Evolutionary conservation across 2,113 vertebrate species (phyloP).

Genomic region (Lutjanus erythropterus): DNA sequence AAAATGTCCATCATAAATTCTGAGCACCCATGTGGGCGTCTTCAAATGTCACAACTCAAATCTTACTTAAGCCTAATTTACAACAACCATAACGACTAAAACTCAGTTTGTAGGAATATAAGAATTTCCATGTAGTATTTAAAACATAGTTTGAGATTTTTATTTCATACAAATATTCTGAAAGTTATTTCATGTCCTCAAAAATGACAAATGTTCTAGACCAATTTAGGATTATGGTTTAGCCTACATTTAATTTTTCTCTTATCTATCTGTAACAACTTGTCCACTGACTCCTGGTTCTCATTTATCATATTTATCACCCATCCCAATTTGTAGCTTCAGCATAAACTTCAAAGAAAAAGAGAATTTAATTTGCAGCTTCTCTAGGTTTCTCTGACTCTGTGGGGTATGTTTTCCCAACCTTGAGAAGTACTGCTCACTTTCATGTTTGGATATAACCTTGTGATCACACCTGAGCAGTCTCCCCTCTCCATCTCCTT

Average conservation of each 20-base stretch:
- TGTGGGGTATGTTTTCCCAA: conserved; percentile 5
- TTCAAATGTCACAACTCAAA: background rate
- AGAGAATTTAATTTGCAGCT: background rate
- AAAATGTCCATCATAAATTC: background rate
- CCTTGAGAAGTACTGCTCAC: conserved; percentile 34
- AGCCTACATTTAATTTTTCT: background rate
- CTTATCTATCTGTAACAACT: background rate
- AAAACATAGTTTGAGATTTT: background rate
- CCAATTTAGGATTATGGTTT: background rate
- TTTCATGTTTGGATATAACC: conserved; percentile 26
- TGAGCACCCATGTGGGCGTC: background rate
- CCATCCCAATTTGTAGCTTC: background rate
- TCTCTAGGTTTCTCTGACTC: background rate
- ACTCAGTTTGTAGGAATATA: background rate
- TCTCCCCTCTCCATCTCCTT: conserved; percentile 14
- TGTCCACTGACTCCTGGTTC: background rate
- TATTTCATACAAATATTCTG: too few relatives aligned
- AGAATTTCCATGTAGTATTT: too few relatives aligned
- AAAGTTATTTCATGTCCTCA: background rate
- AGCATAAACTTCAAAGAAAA: background rate
- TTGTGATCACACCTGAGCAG: conserved; percentile 41
- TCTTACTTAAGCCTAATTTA: background rate
- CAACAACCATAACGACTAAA: background rate
- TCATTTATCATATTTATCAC: background rate
- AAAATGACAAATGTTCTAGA: background rate